phyloP scores from a whole-genome alignment of 2,797 vertebrate species.

The Smutsia gigantea region DNA sequence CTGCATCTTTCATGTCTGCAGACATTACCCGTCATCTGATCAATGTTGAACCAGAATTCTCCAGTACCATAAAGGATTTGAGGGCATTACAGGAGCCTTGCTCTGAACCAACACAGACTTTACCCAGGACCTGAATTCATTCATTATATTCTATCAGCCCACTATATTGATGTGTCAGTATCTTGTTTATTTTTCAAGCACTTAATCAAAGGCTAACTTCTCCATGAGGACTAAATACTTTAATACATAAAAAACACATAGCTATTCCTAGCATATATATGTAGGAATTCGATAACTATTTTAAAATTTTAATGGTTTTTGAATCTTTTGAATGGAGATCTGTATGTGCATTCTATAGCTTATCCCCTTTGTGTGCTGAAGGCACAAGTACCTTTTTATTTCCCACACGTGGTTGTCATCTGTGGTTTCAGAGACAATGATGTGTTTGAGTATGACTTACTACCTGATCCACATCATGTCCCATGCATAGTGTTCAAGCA shows the following conservation, averaged over 20 bases:
- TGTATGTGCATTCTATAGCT: neutral
- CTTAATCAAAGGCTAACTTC: neutral
- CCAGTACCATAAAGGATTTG: neutral
- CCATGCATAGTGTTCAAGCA: neutral
- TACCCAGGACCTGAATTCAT: neutral
- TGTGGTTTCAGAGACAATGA: neutral
- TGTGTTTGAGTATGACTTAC: neutral
- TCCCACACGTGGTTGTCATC: neutral
- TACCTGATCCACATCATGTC: neutral
- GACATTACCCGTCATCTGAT: neutral
- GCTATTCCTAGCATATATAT: neutral
- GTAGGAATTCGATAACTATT: neutral
- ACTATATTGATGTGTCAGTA: neutral
- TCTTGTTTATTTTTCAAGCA: neutral
- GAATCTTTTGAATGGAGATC: conserved; percentile 8
- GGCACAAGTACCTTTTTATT: neutral
- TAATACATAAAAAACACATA: neutral
- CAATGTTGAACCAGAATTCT: neutral
- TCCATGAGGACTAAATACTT: neutral
- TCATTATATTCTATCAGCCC: neutral
- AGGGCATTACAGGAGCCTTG: neutral
- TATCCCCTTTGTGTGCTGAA: neutral
- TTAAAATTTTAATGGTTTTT: neutral
- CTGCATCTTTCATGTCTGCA: conserved; percentile 12
- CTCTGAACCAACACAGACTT: neutral